A percentile compares a stretch with the other conserved stretches of the same genome.
phyloP scores from a whole-genome alignment of 2,888 invertebrate species.

The Frankliniella fusca region DNA sequence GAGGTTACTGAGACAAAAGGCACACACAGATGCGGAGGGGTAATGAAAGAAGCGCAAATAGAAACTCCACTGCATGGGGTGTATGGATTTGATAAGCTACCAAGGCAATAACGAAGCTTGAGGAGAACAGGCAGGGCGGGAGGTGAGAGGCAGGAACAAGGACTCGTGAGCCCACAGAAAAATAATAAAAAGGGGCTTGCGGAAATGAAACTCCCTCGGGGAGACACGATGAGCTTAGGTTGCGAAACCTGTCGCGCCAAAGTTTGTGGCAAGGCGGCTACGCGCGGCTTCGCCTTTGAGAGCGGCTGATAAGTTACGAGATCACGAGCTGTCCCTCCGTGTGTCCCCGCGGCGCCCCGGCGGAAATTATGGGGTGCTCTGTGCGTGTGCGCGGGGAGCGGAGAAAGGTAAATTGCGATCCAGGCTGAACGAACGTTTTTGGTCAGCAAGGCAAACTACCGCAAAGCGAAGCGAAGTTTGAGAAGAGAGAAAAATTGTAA shows the following conservation, averaged over 20 bases:
- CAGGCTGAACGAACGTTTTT: too few relatives aligned
- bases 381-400: too few relatives aligned
- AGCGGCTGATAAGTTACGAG: too few relatives aligned
- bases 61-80: not conserved
- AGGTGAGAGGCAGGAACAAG: not conserved
- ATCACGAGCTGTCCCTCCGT: too few relatives aligned
- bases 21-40: not conserved
- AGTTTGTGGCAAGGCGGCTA: too few relatives aligned
- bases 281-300: too few relatives aligned
- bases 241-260: not conserved
- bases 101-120: not conserved
- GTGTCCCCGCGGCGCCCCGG: too few relatives aligned
- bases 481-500: not conserved
- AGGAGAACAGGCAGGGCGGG: not conserved
- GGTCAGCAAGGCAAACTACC: too few relatives aligned
- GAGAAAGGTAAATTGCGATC: too few relatives aligned
- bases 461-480: not conserved
- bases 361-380: too few relatives aligned
- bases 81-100: slow-evolving; percentile 17
- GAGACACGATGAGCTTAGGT: not conserved
- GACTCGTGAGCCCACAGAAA: not conserved
- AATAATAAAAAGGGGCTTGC: not conserved
- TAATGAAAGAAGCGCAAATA: not conserved
- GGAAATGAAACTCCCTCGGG: not conserved
- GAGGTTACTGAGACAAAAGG: not conserved